Conservation (phyloP, 2,797 vertebrate species). For the Loris lydekkerianus region DNA sequence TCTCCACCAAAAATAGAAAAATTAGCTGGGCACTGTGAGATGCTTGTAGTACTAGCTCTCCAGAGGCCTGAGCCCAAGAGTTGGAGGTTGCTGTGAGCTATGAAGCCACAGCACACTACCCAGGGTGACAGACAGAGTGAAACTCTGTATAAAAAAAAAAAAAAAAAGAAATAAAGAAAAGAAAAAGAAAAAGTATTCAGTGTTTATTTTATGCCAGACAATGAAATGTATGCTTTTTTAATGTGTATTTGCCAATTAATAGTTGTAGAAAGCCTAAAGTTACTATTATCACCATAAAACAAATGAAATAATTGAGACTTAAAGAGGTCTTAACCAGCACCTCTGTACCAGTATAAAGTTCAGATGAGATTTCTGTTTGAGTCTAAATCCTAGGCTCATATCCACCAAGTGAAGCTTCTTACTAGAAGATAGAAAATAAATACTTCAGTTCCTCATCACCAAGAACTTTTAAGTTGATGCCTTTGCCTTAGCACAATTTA, state of each 20-base stretch:
- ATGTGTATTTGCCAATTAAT: not conserved
- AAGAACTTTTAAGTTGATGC: not conserved
- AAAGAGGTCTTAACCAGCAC: not conserved
- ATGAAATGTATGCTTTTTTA: not conserved
- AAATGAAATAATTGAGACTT: not conserved
- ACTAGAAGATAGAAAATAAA: not conserved
- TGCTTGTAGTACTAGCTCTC: too few species aligned
- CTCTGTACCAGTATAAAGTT: not conserved
- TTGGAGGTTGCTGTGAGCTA: too few species aligned
- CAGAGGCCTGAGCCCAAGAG: too few species aligned
- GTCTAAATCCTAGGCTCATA: not conserved
- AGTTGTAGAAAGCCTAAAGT: constrained; percentile 20
- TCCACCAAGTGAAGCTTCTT: not conserved
- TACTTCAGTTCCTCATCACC: not conserved
- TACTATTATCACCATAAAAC: constrained; percentile 32
- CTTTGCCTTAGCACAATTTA: not conserved
- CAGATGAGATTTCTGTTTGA: not conserved
- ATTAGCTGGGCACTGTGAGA: too few species aligned
- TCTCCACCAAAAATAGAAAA: too few species aligned
- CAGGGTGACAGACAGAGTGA: too few species aligned
- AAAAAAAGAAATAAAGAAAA: too few species aligned
- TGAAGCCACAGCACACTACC: too few species aligned
- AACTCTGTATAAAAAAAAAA: too few species aligned
- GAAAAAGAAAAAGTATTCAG: too few species aligned
- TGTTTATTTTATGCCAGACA: not conserved